Conservation (phyloP, 2,113 vertebrate species). For the Sphyrna mokarran region DNA sequence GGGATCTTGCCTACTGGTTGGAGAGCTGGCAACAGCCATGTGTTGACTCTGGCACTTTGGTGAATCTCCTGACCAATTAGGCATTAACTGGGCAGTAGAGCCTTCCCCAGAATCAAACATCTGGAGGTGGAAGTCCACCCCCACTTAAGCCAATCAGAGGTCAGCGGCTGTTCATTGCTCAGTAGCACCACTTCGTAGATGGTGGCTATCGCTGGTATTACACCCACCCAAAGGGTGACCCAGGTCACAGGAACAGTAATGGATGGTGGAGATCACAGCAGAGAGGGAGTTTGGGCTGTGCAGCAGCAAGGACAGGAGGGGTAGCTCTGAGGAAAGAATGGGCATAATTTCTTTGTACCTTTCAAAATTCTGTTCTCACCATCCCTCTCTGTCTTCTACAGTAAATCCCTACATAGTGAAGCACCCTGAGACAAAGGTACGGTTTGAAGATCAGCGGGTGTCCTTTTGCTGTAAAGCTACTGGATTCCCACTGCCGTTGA, state of each 20-base stretch:
- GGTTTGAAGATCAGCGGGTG: slow-evolving; percentile 70
- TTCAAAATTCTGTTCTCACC: background rate
- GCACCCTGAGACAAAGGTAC: slow-evolving; percentile 76
- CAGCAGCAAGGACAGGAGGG: background rate
- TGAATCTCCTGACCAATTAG: no score
- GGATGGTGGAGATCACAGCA: background rate
- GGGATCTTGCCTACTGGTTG: background rate
- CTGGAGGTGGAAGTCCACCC: no score
- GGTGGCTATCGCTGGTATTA: background rate
- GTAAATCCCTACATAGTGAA: slow-evolving; percentile 83
- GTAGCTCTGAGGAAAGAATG: background rate
- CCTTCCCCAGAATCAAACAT: background rate
- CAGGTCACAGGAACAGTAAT: background rate
- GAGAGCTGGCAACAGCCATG: background rate
- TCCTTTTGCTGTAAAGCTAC: slow-evolving; percentile 82
- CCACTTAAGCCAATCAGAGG: background rate
- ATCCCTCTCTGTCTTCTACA: slow-evolving; percentile 44
- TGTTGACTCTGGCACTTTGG: background rate
- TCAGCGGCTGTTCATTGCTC: background rate
- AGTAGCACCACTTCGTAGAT: background rate
- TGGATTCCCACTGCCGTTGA: slow-evolving; percentile 71
- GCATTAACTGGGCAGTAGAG: no score
- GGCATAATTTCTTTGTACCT: background rate
- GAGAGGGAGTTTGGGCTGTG: no score
- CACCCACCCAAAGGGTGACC: background rate